Evolutionary conservation across 2,888 invertebrate genomes (phyloP).

Genomic region (Sclerodermus sp.): DNA sequence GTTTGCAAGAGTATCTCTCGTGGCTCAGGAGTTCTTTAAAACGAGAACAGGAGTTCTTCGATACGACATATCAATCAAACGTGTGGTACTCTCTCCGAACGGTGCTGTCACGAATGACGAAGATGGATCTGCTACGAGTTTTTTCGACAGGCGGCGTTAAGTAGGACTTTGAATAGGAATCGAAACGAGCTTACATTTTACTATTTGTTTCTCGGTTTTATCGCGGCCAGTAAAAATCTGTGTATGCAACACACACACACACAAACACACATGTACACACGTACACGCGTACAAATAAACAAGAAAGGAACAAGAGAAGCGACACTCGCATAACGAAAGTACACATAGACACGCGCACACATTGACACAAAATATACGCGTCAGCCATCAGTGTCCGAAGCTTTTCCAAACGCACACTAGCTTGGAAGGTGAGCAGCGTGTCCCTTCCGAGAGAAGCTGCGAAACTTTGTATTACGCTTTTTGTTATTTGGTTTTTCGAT

Average conservation of each 20-base stretch:
- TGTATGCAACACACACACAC: background rate
- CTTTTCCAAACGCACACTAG: too few species aligned
- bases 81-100: conserved; percentile 12
- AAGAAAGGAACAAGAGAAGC: too few species aligned
- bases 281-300: conserved; percentile 4
- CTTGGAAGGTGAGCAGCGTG: too few species aligned
- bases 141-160: background rate
- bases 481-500: too few species aligned
- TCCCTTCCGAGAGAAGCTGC: too few species aligned
- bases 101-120: background rate
- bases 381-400: too few species aligned
- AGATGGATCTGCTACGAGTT: background rate
- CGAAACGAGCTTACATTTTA: background rate
- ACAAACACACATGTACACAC: conserved; percentile 3
- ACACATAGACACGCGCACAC: conserved; percentile 1
- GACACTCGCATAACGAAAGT: background rate
- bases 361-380: conserved; percentile 4
- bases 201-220: too few species aligned
- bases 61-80: conserved; percentile 30
- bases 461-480: too few species aligned
- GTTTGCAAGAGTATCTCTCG: conserved; percentile 3
- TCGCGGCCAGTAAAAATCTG: too few species aligned
- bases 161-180: background rate
- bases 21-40: conserved; percentile 1
- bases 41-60: conserved; percentile 22